Base-by-base conservation (phyloP, 2,888 invertebrate genomes). In the Eutolmus rufibarbis region DNA sequence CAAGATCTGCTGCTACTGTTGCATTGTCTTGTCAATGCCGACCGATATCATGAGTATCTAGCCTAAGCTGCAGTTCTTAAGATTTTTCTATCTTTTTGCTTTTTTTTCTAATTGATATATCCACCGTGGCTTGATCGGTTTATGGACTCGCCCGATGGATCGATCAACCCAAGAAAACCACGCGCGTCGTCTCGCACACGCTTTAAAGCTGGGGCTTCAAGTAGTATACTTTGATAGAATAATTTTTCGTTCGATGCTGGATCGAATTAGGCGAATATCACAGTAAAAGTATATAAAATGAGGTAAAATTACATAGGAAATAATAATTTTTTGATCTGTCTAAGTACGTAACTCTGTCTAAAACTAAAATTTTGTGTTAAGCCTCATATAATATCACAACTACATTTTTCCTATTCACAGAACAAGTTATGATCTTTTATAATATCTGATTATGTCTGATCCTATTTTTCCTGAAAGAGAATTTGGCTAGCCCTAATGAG, bases 11-110 rank as follows among this genome's bases (percentile, higher is more conserved):
- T 76, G 37, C 79, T 79, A 79, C 79, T 31, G 79, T 79, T 79
- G 46, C 79, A 79, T 79, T 79, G 79, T 79, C 79, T 79, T 79
- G 79, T 79, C 79, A 79, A 51, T 46, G 79, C 28, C 79, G 79
- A 51, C 16, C 51, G 79, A 51, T 79, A 79, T 79, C 79, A 79
- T 51, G n/a, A 31, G 34, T 79, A 46, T 79, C 79, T 79, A 51
- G 78, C 23, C 19, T n/a, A n/a, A n/a, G 34, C 40, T 77, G 37
- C 57, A 77, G 40, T 37, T 40, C 14, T 43, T 19, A 23, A 66
- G 12, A 66, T 66, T 28, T 66, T 66, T 7, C n/a, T 51, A 46
- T 28, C 51, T 51, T 79, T 19, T 79, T 51, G 28, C 8, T 12
- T 28, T 28, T 51, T 79, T 79, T 79, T 79, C 51, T 51, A 79